These are phyloP conservation scores for Botia almorhae DNA, from an alignment of 2,797 vertebrate species.

Conservation along the genomic window DNA sequence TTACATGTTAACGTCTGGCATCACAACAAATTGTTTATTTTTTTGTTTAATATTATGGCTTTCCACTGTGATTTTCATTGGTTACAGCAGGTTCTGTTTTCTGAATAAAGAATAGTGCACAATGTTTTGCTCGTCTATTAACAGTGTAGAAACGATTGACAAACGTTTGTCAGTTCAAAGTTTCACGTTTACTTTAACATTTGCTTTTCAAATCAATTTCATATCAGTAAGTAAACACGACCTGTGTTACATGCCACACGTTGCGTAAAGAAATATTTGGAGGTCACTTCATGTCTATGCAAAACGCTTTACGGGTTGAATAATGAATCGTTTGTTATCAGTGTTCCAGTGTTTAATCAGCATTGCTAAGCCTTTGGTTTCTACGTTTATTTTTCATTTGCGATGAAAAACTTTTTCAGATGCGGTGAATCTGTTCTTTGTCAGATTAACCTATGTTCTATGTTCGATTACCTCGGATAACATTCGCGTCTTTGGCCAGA, in stretches of 20 bases:
- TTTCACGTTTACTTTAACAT: background rate
- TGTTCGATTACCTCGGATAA: conserved; percentile 9
- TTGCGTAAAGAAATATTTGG: background rate
- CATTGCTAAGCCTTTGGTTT: conserved; percentile 5
- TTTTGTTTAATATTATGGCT: conserved; percentile 13
- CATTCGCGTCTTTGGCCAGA: conserved; percentile 28
- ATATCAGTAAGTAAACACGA: conserved; percentile 14
- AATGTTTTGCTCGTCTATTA: background rate
- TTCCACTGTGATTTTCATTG: conserved; percentile 7
- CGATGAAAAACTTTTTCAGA: conserved; percentile 11
- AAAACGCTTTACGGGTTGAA: background rate
- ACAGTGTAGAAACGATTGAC: background rate
- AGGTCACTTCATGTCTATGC: background rate
- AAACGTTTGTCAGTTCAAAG: conserved; percentile 7
- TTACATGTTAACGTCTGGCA: conserved; percentile 17
- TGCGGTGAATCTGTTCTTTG: conserved; percentile 11
- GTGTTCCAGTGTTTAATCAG: background rate
- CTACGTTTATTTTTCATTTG: background rate
- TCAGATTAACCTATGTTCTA: conserved; percentile 9
- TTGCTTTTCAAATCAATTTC: background rate
- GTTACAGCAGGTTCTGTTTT: conserved; percentile 27
- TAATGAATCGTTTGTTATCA: background rate
- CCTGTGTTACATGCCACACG: background rate
- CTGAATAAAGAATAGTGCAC: conserved; percentile 40
- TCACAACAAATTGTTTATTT: conserved; percentile 14